A percentile compares a stretch with the other conserved stretches of the same genome.
These are phyloP conservation scores for Neotragus pygmaeus DNA, from an alignment of 2,113 vertebrate genomes.

Conservation along the genomic window DNA sequence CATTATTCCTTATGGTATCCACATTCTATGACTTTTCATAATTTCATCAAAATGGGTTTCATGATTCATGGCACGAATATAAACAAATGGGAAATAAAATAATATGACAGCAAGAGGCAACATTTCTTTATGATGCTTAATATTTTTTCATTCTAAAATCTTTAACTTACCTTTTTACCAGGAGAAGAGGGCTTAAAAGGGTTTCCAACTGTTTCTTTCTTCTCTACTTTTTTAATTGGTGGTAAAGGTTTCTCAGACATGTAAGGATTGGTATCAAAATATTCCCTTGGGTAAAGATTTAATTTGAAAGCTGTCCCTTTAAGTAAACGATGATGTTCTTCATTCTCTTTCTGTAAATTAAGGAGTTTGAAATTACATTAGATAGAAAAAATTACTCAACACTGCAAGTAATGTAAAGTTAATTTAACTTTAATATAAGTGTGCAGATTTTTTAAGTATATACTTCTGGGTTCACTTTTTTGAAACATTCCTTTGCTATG, in stretches of 20 bases:
- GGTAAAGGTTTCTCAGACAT: constrained; percentile 78
- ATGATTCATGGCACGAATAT: background rate
- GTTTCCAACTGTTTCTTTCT: constrained; percentile 20
- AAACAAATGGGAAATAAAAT: background rate
- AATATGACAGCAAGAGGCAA: background rate
- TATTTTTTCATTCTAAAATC: constrained; percentile 3
- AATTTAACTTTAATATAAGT: constrained; percentile 27
- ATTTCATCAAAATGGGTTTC: background rate
- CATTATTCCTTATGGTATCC: background rate
- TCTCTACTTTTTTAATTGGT: constrained; percentile 72
- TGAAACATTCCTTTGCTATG: background rate
- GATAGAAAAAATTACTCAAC: background rate
- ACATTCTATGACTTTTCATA: background rate
- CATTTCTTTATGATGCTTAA: background rate
- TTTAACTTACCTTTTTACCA: constrained; percentile 83
- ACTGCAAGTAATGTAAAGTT: background rate
- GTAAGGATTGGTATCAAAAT: constrained; percentile 90
- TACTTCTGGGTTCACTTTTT: background rate
- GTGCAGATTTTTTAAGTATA: background rate
- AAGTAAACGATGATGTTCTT: constrained; percentile 78
- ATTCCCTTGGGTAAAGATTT: constrained; percentile 86
- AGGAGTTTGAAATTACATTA: constrained; percentile 39
- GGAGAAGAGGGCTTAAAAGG: constrained; percentile 91
- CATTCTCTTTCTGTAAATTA: constrained; percentile 80
- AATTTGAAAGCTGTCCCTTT: constrained; percentile 86